A percentile compares a stretch with the other conserved stretches of the same genome.
Evolutionary conservation across 2,113 vertebrate species (phyloP).

Genomic region (Syrrhaptes paradoxus): DNA sequence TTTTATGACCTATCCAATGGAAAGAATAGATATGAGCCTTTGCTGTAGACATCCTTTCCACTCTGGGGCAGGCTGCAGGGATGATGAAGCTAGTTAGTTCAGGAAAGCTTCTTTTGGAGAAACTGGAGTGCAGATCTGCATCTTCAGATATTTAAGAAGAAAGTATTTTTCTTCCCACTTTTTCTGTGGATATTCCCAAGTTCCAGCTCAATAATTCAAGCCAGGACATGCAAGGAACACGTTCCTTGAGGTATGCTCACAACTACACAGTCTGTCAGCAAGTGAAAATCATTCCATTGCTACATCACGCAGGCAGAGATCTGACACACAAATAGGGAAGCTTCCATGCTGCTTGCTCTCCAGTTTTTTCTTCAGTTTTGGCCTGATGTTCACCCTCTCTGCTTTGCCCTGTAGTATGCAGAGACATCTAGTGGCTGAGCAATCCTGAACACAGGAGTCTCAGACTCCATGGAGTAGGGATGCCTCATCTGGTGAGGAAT

Average conservation of each 20-base stretch:
- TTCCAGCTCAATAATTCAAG: conserved; percentile 1
- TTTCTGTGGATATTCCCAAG: background rate
- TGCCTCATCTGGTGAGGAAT: background rate
- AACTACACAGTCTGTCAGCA: background rate
- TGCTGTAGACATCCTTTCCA: background rate
- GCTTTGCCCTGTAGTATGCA: conserved; percentile 8
- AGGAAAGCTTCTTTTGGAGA: background rate
- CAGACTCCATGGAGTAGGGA: background rate
- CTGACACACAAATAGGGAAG: background rate
- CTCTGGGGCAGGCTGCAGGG: background rate
- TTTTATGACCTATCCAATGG: background rate
- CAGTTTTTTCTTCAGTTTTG: background rate
- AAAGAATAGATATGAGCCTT: background rate
- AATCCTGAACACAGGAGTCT: background rate
- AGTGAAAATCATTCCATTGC: background rate
- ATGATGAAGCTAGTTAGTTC: background rate
- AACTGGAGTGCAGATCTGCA: background rate
- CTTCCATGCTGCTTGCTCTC: background rate
- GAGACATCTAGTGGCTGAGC: conserved; percentile 64
- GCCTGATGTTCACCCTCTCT: background rate
- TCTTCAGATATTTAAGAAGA: background rate
- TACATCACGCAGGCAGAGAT: background rate
- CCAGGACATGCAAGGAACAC: background rate
- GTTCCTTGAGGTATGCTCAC: background rate
- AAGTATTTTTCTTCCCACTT: background rate